Base-by-base conservation (phyloP, 2,888 invertebrate genomes). In the Carpatolechia fugitivella region DNA sequence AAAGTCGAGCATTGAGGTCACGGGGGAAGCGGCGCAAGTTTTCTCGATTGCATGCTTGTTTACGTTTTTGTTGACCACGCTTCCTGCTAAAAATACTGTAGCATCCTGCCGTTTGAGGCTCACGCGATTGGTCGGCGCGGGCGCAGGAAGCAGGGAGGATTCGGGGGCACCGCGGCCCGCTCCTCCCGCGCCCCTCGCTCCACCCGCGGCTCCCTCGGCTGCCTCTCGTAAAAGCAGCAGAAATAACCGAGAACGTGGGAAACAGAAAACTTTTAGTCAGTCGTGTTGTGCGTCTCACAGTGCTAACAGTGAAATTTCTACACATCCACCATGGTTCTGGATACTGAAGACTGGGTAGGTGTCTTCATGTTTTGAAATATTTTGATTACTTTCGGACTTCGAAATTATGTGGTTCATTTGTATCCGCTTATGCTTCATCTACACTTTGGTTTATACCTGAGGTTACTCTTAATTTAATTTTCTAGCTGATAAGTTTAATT, bases 261-360 rank as follows among this genome's bases (percentile, higher is more conserved):
- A 85, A 73, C 84, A 73, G 70, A 76, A 80, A 72, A 75, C 69
- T 77, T 66, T 74, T 74, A 71, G 79, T 72, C 89, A 90, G 89
- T 90, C 89, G 89, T 90, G 89, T 89, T 89, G 89, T 90, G 89
- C 87, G 88, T 88, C 89, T 89, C 89, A 85, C 72, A 87, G 89
- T 89, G 89, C 77, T 87, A 86, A 85, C 89, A 87, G 90, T 90
- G 88, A 86, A 24, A 44, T 44, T 29, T n/a, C n/a, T 13, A 24
- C 14, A 24, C 78, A 82, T 80, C 74, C 77, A 86, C 81, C 79
- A 90, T 90, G 90, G 89, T 78, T 85, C 85, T 89, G 82, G 88
- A 89, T 69, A 87, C 89, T 65, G 82, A 87, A 87, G 89, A 90
- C 79, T 90, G 89, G 89, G 90, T 90, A 83, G 83, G 90, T 86